Conservation (phyloP, 2,888 invertebrate genomes). For the Eupithecia dodoneata region DNA sequence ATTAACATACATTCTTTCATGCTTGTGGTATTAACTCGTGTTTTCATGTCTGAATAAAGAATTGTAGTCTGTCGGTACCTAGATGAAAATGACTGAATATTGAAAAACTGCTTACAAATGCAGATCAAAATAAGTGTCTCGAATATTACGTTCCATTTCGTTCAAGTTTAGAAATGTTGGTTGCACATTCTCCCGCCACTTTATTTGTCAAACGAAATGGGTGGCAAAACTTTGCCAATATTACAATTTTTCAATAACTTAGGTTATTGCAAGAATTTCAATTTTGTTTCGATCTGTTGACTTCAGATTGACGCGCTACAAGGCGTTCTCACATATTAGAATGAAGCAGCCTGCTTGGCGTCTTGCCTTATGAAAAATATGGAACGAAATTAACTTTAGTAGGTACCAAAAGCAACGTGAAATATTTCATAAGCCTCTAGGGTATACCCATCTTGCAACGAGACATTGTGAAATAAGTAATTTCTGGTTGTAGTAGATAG, state of each 20-base stretch:
- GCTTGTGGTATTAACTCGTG: background rate
- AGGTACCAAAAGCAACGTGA: background rate
- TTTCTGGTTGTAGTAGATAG: background rate
- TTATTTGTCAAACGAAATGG: constrained; percentile 1
- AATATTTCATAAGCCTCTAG: background rate
- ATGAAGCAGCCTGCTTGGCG: constrained; percentile 12
- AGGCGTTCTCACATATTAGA: constrained; percentile 28
- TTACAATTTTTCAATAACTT: constrained; percentile 1
- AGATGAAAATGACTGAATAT: background rate
- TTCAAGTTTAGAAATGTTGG: background rate
- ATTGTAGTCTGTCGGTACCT: background rate
- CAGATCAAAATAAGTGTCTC: background rate
- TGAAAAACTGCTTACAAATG: background rate
- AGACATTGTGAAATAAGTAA: background rate
- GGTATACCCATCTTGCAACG: too few relatives aligned
- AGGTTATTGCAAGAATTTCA: constrained; percentile 23
- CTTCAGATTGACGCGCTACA: constrained; percentile 24
- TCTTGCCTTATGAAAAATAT: constrained; percentile 19
- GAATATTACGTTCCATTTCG: background rate
- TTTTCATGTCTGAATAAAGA: background rate
- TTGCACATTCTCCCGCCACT: background rate
- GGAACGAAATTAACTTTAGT: constrained; percentile 21
- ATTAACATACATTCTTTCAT: constrained; percentile 15
- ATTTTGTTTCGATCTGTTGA: constrained; percentile 31
- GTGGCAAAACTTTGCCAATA: constrained; percentile 1